Conservation (phyloP, 2,113 vertebrate genomes). For the Phyllostomus hastatus region DNA sequence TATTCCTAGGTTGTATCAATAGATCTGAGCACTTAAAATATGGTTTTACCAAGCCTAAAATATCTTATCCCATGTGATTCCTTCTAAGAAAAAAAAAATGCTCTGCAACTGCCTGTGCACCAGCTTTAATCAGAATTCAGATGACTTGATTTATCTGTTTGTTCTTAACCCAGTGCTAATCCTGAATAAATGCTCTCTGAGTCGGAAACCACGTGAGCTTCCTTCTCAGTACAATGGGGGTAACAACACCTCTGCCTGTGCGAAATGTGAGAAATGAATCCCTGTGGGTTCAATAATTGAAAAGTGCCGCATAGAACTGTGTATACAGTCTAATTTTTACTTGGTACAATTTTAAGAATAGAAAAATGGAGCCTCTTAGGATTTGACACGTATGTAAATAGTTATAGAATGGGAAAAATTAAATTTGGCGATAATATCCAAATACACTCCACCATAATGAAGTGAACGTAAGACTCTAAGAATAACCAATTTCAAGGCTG, state of each 20-base stretch:
- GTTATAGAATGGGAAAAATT: neutral
- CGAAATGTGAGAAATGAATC: neutral
- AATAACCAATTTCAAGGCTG: neutral
- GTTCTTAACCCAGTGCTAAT: neutral
- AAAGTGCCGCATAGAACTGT: neutral
- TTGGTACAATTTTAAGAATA: neutral
- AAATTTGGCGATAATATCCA: slow-evolving; percentile 10
- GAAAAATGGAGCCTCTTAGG: neutral
- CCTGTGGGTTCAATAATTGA: neutral
- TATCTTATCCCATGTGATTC: neutral
- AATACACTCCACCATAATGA: neutral
- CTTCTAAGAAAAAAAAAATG: neutral
- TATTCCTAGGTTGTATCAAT: neutral
- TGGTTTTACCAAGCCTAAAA: neutral
- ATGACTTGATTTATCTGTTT: neutral
- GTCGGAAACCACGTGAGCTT: neutral
- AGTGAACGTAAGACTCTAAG: neutral
- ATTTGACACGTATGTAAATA: neutral
- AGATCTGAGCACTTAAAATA: neutral
- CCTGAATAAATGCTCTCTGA: neutral
- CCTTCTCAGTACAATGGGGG: neutral
- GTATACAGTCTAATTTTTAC: neutral
- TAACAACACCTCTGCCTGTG: neutral
- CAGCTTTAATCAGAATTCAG: neutral
- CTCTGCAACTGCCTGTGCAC: neutral